Conservation (phyloP, 2,888 invertebrate species). For the Chrysolina haemoptera region DNA sequence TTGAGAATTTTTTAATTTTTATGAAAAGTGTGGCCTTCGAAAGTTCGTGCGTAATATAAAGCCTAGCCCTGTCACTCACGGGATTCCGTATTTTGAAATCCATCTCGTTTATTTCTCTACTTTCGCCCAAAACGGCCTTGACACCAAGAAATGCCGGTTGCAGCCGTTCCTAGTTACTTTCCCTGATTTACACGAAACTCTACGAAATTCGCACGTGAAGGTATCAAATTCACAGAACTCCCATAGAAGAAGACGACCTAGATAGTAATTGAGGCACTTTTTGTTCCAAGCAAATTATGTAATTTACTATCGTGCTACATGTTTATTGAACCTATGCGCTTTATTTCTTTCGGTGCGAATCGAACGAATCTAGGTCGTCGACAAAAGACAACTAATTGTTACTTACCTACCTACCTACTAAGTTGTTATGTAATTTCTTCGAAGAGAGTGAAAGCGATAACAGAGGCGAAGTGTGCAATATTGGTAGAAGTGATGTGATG, state of each 20-base stretch:
- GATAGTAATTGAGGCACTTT: not conserved
- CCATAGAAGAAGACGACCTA: not conserved
- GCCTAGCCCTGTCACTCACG: not conserved
- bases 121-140: conserved; percentile 1
- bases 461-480: conserved; percentile 13
- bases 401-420: conserved; percentile 6
- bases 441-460: conserved; percentile 24
- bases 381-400: conserved; percentile 21
- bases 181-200: not conserved
- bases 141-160: not conserved
- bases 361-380: conserved; percentile 20
- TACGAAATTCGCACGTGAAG: not conserved
- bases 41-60: too few species aligned
- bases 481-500: not conserved
- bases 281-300: not conserved
- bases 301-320: conserved; percentile 5
- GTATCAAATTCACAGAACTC: not conserved
- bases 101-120: not conserved
- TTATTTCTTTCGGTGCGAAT: conserved; percentile 7
- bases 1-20: too few species aligned
- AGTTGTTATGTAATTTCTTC: conserved; percentile 17
- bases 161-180: not conserved
- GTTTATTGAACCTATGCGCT: conserved; percentile 23
- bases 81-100: not conserved
- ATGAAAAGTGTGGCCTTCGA: too few species aligned